A percentile compares a stretch with the other conserved stretches of the same genome.
These are phyloP conservation scores for Megaceryle maxima DNA, from an alignment of 2,113 vertebrate genomes.

Conservation along the genomic window DNA sequence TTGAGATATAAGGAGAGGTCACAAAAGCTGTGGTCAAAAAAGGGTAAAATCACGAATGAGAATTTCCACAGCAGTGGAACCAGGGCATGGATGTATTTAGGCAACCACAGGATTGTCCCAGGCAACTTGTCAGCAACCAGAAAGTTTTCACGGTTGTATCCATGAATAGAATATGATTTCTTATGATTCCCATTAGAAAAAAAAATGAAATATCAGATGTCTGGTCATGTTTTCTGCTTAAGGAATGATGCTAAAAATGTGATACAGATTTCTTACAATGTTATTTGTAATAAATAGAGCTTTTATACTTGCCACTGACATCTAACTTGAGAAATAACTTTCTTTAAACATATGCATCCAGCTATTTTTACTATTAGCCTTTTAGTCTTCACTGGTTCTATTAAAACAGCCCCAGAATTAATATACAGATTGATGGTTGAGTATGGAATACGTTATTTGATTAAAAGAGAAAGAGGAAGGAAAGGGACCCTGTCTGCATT, in stretches of 20 bases:
- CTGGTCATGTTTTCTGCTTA: not conserved
- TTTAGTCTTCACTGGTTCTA: not conserved
- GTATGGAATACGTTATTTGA: not conserved
- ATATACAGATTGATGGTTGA: not conserved
- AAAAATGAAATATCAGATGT: not conserved
- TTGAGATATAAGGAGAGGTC: not conserved
- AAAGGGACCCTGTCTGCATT: not conserved
- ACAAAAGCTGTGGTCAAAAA: not conserved
- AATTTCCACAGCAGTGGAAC: not conserved
- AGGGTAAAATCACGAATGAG: constrained; percentile 3
- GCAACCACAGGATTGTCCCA: constrained; percentile 33
- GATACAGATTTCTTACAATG: rapidly evolving
- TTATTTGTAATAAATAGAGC: not conserved
- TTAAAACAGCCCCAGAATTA: not conserved
- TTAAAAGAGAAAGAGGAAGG: rapidly evolving
- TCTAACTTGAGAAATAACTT: not conserved
- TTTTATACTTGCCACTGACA: not conserved
- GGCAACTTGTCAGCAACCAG: constrained; percentile 22
- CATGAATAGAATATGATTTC: not conserved
- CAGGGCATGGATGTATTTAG: not conserved
- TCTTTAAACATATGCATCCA: not conserved
- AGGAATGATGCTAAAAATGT: not conserved
- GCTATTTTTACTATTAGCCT: not conserved
- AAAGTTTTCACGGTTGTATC: not conserved
- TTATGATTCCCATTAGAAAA: not conserved